Percentiles rank a stretch among this genome's conserved stretches.
These are phyloP conservation scores for Speoplatyrhinus poulsoni DNA, from an alignment of 2,113 vertebrate genomes.

Conservation along the genomic window DNA sequence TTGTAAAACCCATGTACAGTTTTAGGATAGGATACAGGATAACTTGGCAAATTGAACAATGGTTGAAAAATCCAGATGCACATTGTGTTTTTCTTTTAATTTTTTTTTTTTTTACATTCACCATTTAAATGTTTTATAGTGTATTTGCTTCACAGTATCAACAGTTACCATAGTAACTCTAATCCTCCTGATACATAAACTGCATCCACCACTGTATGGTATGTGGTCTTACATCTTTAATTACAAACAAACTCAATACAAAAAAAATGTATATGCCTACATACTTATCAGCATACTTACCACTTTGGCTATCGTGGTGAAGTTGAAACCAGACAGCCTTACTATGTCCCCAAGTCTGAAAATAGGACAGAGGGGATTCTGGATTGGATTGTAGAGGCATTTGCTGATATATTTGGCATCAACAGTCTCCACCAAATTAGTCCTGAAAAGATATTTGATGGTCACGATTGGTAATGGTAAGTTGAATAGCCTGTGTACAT, in stretches of 20 bases:
- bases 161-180: no score
- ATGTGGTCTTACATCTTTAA: no score
- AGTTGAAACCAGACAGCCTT: constrained; percentile 82
- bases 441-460: constrained; percentile 71
- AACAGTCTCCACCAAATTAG: constrained; percentile 87
- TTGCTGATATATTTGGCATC: constrained; percentile 73
- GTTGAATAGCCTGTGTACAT: background rate
- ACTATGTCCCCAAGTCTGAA: constrained; percentile 88
- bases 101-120: no score
- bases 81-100: no score
- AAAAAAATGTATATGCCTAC: no score
- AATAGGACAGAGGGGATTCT: constrained; percentile 84
- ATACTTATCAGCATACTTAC: constrained; percentile 62
- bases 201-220: no score
- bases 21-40: no score
- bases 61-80: no score
- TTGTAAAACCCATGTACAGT: no score
- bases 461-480: background rate
- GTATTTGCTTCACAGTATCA: no score
- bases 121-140: no score
- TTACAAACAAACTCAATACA: background rate
- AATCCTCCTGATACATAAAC: background rate
- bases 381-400: constrained; percentile 79
- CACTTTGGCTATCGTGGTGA: constrained; percentile 80
- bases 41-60: no score